Base-by-base conservation (phyloP, 2,888 invertebrate species). In the Archaeoteleia sp. region DNA sequence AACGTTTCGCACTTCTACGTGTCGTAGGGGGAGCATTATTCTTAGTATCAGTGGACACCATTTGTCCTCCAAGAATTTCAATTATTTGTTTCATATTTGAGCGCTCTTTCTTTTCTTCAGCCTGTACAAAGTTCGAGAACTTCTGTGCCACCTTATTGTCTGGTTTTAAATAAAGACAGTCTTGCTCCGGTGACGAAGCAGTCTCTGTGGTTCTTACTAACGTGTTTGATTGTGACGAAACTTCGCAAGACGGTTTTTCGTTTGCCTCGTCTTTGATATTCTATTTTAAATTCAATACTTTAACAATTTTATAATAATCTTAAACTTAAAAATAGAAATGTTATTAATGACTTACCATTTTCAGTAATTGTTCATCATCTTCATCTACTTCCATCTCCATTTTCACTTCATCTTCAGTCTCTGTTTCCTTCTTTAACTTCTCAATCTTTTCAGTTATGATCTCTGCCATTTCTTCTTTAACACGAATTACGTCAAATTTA, bases 121-220 rank as follows among this genome's bases (percentile, higher is more conserved):
- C 71, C 1, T 72, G 60, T 6, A 84, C 42, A 42, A 79, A 84
- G 39, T 67, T 75, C 1, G 74, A 72, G 30, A 84, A 83, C 49
- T 68, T 76, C 14, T 75, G 62, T 1, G 76, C 75, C 39, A 68
- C 68, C 6, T 78, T 73, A 30, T 75, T 77, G 37, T 83, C 78
- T 10, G 58, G 66, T 23, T 78, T 72, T 3, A 84, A 78, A 13
- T 82, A 84, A n/a, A 73, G 65, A 60, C 83, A 83, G 10, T 81
- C 81, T 49, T 75, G 76, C 25, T 75, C 77, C 7, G 70, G 63
- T 7, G 68, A 70, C 1, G 34, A 35, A 20, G 9, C 17, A 15
- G 17, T 1, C 9, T 37, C 30, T 23, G 10, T 6, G 7, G 23
- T 37, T 12, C 42, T 1, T 34, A 46, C 17, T 20, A 14, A 15